A percentile compares a stretch with the other conserved stretches of the same genome.
Conservation (phyloP, 2,797 vertebrate species). For the Acanthiza pusilla region DNA sequence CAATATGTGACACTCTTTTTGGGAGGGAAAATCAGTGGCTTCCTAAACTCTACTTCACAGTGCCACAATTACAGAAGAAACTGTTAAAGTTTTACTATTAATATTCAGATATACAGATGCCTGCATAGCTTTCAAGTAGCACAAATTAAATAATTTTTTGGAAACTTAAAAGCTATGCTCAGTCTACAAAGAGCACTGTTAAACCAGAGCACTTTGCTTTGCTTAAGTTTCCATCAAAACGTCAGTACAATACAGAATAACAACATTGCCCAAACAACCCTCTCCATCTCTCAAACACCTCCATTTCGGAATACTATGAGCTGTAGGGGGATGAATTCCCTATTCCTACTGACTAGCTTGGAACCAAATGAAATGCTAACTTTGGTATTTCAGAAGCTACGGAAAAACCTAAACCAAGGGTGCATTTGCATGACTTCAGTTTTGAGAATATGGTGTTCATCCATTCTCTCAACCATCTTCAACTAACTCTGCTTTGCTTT, state of each 20-base stretch:
- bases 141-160: neutral
- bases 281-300: neutral
- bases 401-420: neutral
- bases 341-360: neutral
- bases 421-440: neutral
- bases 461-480: neutral
- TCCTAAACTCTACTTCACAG: neutral
- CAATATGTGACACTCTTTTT: neutral
- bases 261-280: neutral
- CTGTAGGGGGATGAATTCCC: neutral
- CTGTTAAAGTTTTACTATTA: neutral
- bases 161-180: neutral
- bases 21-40: neutral
- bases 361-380: neutral
- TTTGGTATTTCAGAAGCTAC: neutral
- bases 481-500: neutral
- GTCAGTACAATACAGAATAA: neutral
- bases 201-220: neutral
- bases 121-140: neutral
- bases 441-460: neutral
- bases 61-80: neutral
- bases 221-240: neutral
- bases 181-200: neutral
- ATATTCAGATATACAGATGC: neutral
- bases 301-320: fast-evolving